Evolutionary conservation across 2,113 vertebrate species (phyloP), one percentile per base, ranked within the genome.

Genomic region (Petrocephalus zakoni): DNA sequence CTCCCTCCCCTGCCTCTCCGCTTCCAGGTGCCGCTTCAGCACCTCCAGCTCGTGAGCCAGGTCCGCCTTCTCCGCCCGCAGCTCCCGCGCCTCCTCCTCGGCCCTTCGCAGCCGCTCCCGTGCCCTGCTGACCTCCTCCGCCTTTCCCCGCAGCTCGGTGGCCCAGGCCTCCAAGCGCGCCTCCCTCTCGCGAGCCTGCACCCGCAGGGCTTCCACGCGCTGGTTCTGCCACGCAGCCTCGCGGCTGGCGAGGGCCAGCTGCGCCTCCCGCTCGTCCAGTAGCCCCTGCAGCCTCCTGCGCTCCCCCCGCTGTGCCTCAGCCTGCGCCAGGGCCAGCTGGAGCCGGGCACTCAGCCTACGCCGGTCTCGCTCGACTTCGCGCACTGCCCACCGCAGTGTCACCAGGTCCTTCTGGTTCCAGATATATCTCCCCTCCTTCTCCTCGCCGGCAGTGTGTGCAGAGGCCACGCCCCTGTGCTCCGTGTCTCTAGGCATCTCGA

Each of bases 401-500:
- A 82, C 53, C 52, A 90, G 87, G 84, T 95, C 93, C 89, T 90
- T 87, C 90, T 92, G 89, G 64, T 81, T 92, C 93, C 94, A 93
- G 87, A 92, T 90, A 90, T 93, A 93, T 9, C 49, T 25, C n/a
- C 29, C 81, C 53, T 55, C 87, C 22, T 89, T 85, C 68, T 89
- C 72, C 37, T 55, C n/a, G 37, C 51, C 55, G 8, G 13, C 51
- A 72, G 15, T 25, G 0, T 46, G 84, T 8, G 4, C 47, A 49
- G 55, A 85, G 49, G 52, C 86, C 19, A 34, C 82, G 6, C 68
- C 19, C 72, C n/a, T 83, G 78, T 47, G 42, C 81, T 19, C 25
- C 53, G 19, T 46, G 47, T 47, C 46, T 46, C 21, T 9, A 1
- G 11, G 51, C 42, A 64, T 29, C 52, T 83, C 85, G 10, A 17